These are phyloP conservation scores for Limenitis camilla DNA, from an alignment of 2,888 invertebrate species.

Conservation along the genomic window DNA sequence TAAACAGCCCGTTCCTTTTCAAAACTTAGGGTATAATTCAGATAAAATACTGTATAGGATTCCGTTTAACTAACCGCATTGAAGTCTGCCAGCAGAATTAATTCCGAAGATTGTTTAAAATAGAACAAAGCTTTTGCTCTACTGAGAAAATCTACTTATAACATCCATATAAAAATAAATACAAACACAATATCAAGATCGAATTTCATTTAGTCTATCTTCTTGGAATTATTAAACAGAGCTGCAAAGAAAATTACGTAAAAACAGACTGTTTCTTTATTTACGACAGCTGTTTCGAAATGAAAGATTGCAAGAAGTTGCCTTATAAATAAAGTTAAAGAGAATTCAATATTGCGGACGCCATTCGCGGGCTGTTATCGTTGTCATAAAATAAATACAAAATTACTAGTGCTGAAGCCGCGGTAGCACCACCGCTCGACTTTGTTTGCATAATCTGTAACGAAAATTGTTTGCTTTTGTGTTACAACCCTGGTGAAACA, in stretches of 20 bases:
- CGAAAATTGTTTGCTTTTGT: conserved; percentile 2
- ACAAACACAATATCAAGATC: neutral
- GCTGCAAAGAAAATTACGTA: conserved; percentile 7
- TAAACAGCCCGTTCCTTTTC: too few relatives aligned
- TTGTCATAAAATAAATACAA: neutral
- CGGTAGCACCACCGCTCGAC: neutral
- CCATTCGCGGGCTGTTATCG: neutral
- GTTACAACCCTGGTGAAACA: neutral
- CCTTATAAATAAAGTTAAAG: neutral
- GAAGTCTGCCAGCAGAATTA: neutral
- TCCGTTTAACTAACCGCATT: neutral
- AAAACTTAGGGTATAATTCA: too few relatives aligned
- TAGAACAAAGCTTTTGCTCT: neutral
- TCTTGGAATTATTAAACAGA: conserved; percentile 7
- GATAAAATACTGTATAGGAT: neutral
- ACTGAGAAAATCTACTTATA: neutral
- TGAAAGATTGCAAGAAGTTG: conserved; percentile 2
- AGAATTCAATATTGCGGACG: conserved; percentile 1
- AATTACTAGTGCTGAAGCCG: neutral
- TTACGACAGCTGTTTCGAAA: conserved; percentile 13
- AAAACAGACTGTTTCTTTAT: neutral
- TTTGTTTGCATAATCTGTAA: conserved; percentile 1
- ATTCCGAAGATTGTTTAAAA: neutral
- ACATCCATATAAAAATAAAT: neutral
- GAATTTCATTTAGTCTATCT: neutral